phyloP scores from a whole-genome alignment of 2,888 invertebrate genomes.

The Dolichopus griseipennis region DNA sequence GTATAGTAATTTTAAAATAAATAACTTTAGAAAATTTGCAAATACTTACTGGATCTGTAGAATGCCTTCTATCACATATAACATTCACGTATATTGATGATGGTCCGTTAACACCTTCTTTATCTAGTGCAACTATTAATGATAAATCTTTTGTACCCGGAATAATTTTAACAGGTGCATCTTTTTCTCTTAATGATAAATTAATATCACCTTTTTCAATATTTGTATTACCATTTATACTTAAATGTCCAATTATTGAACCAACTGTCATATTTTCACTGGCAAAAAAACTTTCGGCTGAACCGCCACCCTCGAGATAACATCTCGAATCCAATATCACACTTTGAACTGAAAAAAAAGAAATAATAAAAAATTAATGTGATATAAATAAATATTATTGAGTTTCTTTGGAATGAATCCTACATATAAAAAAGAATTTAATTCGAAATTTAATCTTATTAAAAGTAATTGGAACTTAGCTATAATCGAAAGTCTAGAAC shows the following conservation, averaged over 20 bases:
- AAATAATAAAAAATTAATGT: conserved; percentile 9
- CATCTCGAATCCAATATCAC: conserved; percentile 72
- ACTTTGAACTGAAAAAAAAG: conserved; percentile 45
- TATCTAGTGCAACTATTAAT: conserved; percentile 67
- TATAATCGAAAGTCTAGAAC: no score
- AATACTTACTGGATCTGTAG: conserved; percentile 62
- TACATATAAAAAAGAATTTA: no score
- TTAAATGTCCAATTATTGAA: conserved; percentile 62
- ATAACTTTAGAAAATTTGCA: neutral
- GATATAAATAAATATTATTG: neutral
- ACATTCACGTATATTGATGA: conserved; percentile 79
- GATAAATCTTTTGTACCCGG: conserved; percentile 73
- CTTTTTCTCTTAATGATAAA: conserved; percentile 66
- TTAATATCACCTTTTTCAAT: conserved; percentile 64
- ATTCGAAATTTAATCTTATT: no score
- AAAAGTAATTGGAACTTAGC: no score
- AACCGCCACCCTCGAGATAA: conserved; percentile 81
- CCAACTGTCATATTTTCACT: conserved; percentile 77
- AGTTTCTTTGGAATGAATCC: no score
- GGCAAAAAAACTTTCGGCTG: conserved; percentile 84
- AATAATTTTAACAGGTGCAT: conserved; percentile 69
- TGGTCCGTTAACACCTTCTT: conserved; percentile 74
- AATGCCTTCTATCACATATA: conserved; percentile 70
- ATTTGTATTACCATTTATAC: conserved; percentile 72
- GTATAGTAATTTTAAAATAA: neutral